Evolutionary conservation across 2,797 vertebrate genomes (phyloP).

Genomic region (Typhlichthys eigenmanni): DNA sequence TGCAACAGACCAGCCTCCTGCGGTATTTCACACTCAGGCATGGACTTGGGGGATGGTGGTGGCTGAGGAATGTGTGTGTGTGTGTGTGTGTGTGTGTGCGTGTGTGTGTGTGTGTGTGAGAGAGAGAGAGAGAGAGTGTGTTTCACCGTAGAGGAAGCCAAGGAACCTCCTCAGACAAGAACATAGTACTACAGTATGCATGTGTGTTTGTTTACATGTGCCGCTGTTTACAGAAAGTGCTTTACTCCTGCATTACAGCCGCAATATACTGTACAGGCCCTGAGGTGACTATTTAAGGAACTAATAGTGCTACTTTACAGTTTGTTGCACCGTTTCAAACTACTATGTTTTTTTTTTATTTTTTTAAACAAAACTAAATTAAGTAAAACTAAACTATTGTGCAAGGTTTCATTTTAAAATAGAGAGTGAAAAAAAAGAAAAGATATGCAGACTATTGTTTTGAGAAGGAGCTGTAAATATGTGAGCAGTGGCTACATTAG

Average conservation of each 20-base stretch:
- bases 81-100: slow-evolving; percentile 40
- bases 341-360: too few species aligned
- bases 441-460: slow-evolving; percentile 28
- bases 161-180: slow-evolving; percentile 29
- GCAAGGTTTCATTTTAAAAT: background rate
- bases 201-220: slow-evolving; percentile 59
- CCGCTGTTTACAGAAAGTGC: slow-evolving; percentile 34
- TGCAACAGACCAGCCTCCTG: slow-evolving; percentile 65
- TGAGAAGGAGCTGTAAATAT: slow-evolving; percentile 18
- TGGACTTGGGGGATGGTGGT: slow-evolving; percentile 49
- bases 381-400: slow-evolving; percentile 1
- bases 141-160: slow-evolving; percentile 31
- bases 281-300: slow-evolving; percentile 3
- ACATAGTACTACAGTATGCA: slow-evolving; percentile 25
- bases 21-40: slow-evolving; percentile 71
- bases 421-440: background rate
- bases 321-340: background rate
- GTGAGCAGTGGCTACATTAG: slow-evolving; percentile 30
- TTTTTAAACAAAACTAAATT: background rate
- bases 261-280: slow-evolving; percentile 8
- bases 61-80: slow-evolving; percentile 57
- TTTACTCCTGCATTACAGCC: slow-evolving; percentile 25
- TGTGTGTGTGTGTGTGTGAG: slow-evolving; percentile 19
- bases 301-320: background rate
- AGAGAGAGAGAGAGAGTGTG: slow-evolving; percentile 16